These are phyloP conservation scores for Synaphobranchus kaupii DNA, from an alignment of 2,797 vertebrate genomes.

Conservation along the genomic window DNA sequence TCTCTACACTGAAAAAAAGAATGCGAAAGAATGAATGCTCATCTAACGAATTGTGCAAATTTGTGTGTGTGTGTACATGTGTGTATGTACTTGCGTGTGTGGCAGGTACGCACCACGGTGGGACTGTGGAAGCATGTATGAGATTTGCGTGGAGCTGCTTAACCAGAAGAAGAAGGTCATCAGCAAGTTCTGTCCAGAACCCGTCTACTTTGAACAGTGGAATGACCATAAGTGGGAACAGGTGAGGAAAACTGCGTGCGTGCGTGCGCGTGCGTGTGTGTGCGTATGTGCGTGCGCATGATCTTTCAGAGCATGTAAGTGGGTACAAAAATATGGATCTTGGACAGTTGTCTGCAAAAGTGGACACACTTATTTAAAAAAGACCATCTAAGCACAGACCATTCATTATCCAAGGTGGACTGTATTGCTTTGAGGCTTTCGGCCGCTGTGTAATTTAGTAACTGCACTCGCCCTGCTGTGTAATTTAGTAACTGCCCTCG, in stretches of 20 bases:
- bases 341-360: too few species aligned
- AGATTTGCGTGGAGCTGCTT: slow-evolving; percentile 75
- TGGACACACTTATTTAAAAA: too few species aligned
- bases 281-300: background rate
- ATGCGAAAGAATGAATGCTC: background rate
- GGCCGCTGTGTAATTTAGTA: too few species aligned
- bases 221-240: slow-evolving; percentile 78
- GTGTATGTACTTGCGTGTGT: background rate
- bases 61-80: background rate
- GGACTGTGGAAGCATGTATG: slow-evolving; percentile 82
- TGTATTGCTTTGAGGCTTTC: too few species aligned
- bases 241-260: slow-evolving; percentile 71
- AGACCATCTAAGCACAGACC: too few species aligned
- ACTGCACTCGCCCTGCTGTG: too few species aligned
- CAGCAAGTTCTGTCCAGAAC: slow-evolving; percentile 66
- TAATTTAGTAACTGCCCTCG: too few species aligned
- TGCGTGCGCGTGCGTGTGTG: too few species aligned
- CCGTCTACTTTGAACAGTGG: slow-evolving; percentile 80
- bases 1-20: too few species aligned
- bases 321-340: too few species aligned
- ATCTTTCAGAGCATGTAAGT: too few species aligned
- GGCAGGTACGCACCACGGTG: slow-evolving; percentile 81
- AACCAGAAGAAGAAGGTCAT: slow-evolving; percentile 62
- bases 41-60: background rate
- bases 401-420: too few species aligned